Evolutionary conservation across 2,113 vertebrate species (phyloP), one percentile per base, ranked within the genome.

Genomic region (Propithecus coquereli): DNA sequence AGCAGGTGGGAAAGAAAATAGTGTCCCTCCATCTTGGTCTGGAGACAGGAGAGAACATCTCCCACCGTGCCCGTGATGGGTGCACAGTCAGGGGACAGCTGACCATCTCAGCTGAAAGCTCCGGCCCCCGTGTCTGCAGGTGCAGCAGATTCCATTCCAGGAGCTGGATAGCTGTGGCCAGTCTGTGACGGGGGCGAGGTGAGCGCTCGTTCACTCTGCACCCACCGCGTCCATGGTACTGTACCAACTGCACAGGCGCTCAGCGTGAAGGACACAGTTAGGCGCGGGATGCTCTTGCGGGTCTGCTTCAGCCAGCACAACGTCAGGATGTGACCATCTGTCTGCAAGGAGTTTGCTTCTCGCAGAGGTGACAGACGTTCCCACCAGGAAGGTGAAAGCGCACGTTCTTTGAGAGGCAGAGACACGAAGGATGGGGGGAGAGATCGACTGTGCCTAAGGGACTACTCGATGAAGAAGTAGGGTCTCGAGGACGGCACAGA

Each of bases 401-500:
- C 65, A n/a, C 43, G 11, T 61, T 57, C 25, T 77, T n/a, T 57
- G 25, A 47, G 57, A 79, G 86, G 85, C 59, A 91, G 66, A 95
- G 32, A 95, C 79, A 57, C 83, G 94, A 94, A 80, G 93, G 96
- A 43, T 10, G 61, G 59, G 17, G 12, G 59, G 45, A 22, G 79
- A 54, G 47, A 0, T 88, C 52, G 34, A 4, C 13, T 68, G 40
- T 32, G 52, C 73, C 16, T 5, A 30, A 83, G 8, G 17, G 40
- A 43, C n/a, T 8, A 6, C 30, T 47, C 59, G 45, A 22, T 52
- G 84, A n/a, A 50, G 61, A 80, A 65, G 17, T 2, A 34, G 1
- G 34, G 4, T 54, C 63, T 91, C 27, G 14, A 43, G 77, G 52
- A 73, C 37, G 37, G 40, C 47, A 11, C 1, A 50, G 84, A 74